phyloP scores from a whole-genome alignment of 1,140 invertebrate species.

The Hylaeus volcanicus region DNA sequence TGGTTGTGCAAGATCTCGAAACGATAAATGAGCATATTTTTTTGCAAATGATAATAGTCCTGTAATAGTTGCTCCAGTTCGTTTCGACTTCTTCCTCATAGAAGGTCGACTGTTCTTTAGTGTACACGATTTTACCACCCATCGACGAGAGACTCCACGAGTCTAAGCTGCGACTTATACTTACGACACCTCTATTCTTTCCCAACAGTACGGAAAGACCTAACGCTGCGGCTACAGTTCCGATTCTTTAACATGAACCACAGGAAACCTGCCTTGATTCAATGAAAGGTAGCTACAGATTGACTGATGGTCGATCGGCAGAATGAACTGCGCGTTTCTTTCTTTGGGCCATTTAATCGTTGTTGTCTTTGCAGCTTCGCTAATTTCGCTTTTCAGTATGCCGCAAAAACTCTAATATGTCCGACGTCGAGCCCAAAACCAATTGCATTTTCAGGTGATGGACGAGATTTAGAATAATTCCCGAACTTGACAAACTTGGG shows the following conservation, averaged over 20 bases:
- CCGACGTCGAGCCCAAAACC: not conserved
- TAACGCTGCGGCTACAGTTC: slow-evolving; percentile 94
- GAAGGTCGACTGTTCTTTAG: not conserved
- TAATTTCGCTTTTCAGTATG: slow-evolving; percentile 37
- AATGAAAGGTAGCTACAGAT: slow-evolving; percentile 83
- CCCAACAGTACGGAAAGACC: slow-evolving; percentile 94
- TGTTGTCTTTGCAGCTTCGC: slow-evolving; percentile 52
- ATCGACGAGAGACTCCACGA: slow-evolving; percentile 41
- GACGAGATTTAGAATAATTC: no score
- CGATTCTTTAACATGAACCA: slow-evolving; percentile 95
- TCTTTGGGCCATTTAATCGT: slow-evolving; percentile 27
- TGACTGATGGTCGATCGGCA: slow-evolving; percentile 53
- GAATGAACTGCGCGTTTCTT: slow-evolving; percentile 49
- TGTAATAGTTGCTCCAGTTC: not conserved
- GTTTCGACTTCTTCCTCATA: slow-evolving; percentile 3
- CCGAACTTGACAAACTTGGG: no score
- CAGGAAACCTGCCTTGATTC: slow-evolving; percentile 92
- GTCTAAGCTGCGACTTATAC: slow-evolving; percentile 55
- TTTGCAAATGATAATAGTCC: not conserved
- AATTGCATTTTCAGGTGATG: slow-evolving; percentile 3
- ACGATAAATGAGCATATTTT: not conserved
- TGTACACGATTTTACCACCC: slow-evolving; percentile 33
- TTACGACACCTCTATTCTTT: slow-evolving; percentile 74
- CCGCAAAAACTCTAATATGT: no score
- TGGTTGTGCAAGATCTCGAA: slow-evolving; percentile 7